A percentile compares a stretch with the other conserved stretches of the same genome.
phyloP scores from a whole-genome alignment of 2,113 vertebrate genomes.

The Genyomyrus donnyi region DNA sequence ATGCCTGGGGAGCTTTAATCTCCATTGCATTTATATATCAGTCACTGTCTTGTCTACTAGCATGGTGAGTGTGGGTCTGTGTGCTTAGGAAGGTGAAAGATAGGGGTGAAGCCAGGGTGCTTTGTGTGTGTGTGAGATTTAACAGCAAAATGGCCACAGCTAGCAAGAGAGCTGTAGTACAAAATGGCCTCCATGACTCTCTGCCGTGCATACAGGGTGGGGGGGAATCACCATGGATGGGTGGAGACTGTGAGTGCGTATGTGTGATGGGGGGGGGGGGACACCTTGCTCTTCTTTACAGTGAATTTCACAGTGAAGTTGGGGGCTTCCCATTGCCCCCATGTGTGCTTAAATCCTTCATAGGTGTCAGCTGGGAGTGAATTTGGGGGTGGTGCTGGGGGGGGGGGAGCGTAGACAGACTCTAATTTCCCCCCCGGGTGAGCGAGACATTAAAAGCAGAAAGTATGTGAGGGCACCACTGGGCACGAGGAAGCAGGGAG shows the following conservation, averaged over 20 bases:
- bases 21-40: not conserved
- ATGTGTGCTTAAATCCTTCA: not conserved
- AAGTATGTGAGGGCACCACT: not conserved
- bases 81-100: not conserved
- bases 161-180: not conserved
- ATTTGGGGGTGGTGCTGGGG: not conserved
- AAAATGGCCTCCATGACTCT: not conserved
- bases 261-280: not conserved
- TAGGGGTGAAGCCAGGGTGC: not conserved
- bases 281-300: not conserved
- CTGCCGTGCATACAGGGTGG: not conserved
- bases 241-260: not conserved
- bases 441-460: not conserved
- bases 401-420: not conserved
- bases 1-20: not conserved
- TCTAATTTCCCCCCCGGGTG: not conserved
- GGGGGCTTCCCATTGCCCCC: not conserved
- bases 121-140: not conserved
- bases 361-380: not conserved
- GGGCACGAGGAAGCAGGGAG: conserved; percentile 2
- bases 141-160: not conserved
- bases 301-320: not conserved
- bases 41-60: not conserved
- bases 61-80: not conserved
- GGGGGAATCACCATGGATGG: not conserved